Evolutionary conservation across 2,797 vertebrate species (phyloP), one percentile per base, ranked within the genome.

Genomic region (Cyclopterus lumpus): DNA sequence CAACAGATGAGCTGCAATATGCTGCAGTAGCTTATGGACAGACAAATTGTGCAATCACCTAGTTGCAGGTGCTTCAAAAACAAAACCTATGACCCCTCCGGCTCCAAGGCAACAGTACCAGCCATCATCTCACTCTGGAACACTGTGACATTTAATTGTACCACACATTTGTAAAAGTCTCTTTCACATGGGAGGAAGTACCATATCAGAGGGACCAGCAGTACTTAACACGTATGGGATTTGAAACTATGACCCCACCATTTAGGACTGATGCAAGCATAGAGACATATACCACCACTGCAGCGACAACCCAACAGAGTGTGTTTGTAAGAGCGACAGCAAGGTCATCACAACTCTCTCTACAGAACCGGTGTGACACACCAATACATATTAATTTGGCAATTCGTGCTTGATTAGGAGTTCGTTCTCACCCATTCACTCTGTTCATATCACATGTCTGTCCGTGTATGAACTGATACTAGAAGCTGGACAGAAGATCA

Each of bases 1-100:
- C n/a, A 72, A 48, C 22, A 67, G 67, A 71, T 51, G 12, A 26
- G n/a, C 61, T 63, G 30, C 24, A 60, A 28, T 53, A 46, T 71
- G 46, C 26, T 30, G 6, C 34, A 6, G 18, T 9, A 6, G 9
- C 12, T 54, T 38, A 15, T 20, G 28, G 15, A 60, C 55, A 40
- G 48, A 38, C 8, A 30, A 57, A 54, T 55, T 40, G 38, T 40
- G 40, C 38, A 40, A 2, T 40, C 14, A 40, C 14, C 15, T 6
- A 15, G 40, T 59, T 59, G 32, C 32, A 59, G 57, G 10, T n/a
- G 59, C 11, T 12, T 58, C 10, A 26, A 53, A 0, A 28, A 15
- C 24, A 49, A 53, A 53, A 53, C 49, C 49, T 14, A 53, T 11
- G 22, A 53, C 49, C 24, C 20, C 51, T 26, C 22, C 4, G 12